Conservation (phyloP, 2,888 invertebrate species). For the Troides helena region DNA sequence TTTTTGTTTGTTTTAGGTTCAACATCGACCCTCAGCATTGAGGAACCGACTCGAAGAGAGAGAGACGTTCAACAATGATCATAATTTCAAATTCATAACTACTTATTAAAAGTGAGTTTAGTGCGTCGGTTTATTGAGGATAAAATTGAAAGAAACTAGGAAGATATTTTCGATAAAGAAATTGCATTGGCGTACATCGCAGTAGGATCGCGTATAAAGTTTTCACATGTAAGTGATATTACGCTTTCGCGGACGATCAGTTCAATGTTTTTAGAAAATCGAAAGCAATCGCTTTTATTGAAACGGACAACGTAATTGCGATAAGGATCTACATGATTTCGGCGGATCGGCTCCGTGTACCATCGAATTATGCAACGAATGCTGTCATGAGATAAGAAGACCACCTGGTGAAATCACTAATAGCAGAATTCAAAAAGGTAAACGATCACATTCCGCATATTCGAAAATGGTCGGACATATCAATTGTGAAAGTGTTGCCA, state of each 20-base stretch:
- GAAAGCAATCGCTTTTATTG: conserved; percentile 29
- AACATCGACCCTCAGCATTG: too few species aligned
- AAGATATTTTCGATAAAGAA: background rate
- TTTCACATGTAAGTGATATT: conserved; percentile 16
- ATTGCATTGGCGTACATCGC: background rate
- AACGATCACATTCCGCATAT: background rate
- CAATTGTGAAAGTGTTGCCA: background rate
- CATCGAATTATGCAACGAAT: conserved; percentile 25
- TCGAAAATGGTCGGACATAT: background rate
- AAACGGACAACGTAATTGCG: conserved; percentile 19
- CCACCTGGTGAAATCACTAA: conserved; percentile 52
- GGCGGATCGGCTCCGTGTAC: conserved; percentile 14
- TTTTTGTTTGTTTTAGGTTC: background rate
- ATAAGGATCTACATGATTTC: conserved; percentile 29
- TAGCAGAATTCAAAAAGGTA: background rate
- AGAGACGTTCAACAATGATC: too few species aligned
- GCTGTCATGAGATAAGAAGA: conserved; percentile 34
- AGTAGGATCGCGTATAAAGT: conserved; percentile 10
- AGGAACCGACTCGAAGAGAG: too few species aligned
- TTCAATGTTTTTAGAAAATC: conserved; percentile 28
- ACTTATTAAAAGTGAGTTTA: too few species aligned
- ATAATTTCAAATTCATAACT: too few species aligned
- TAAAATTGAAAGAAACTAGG: background rate
- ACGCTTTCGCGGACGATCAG: conserved; percentile 20
- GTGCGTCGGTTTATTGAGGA: background rate